phyloP scores from a whole-genome alignment of 2,888 invertebrate genomes.

The Campaea margaritaria region DNA sequence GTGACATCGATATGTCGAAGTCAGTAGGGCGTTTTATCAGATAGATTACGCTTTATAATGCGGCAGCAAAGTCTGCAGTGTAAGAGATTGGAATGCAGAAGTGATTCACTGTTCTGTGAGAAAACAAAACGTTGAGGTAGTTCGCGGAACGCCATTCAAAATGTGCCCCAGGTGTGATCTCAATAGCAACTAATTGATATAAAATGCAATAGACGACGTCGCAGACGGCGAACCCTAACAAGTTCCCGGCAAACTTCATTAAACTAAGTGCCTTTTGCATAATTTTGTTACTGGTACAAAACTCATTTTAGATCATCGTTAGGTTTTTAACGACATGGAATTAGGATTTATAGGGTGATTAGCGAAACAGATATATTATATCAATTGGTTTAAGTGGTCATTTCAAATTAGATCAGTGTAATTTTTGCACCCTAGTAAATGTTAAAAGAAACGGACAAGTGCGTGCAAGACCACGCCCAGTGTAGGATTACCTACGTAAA shows the following conservation, averaged over 20 bases:
- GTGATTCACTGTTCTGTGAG: conserved; percentile 19
- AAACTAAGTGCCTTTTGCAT: conserved; percentile 17
- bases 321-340: conserved; percentile 26
- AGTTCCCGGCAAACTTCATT: conserved; percentile 16
- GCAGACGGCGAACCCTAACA: background rate
- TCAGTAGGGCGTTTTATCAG: conserved; percentile 22
- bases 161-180: conserved; percentile 2
- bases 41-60: conserved; percentile 2
- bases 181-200: conserved; percentile 4
- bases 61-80: conserved; percentile 6
- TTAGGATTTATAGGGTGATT: conserved; percentile 23
- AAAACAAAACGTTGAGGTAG: conserved; percentile 9
- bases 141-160: conserved; percentile 9
- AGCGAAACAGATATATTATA: background rate
- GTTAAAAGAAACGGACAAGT: too few relatives aligned
- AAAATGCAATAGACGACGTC: conserved; percentile 4
- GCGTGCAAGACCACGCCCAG: too few relatives aligned
- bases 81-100: conserved; percentile 9
- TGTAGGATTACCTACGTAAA: too few relatives aligned
- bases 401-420: conserved; percentile 8
- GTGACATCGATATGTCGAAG: conserved; percentile 19
- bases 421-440: too few relatives aligned
- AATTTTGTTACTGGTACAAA: conserved; percentile 15
- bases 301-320: conserved; percentile 17
- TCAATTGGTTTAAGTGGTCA: conserved; percentile 10